These are phyloP conservation scores for Pseudomyrmex cubaensis DNA, from an alignment of 1,140 invertebrate species.

Conservation along the genomic window DNA sequence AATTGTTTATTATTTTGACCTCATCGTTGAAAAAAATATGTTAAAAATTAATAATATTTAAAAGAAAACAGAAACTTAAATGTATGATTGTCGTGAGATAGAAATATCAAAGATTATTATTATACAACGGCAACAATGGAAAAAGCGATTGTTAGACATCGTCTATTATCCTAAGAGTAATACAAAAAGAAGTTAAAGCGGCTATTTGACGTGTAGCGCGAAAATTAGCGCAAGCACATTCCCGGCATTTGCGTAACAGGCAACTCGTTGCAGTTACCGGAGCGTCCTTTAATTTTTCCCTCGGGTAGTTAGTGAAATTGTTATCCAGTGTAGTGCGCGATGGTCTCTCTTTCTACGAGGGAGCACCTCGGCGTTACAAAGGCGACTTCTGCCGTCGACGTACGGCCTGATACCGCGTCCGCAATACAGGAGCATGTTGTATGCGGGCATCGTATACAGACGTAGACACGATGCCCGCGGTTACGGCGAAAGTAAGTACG, in stretches of 20 bases:
- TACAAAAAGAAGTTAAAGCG: neutral
- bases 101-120: no score
- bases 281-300: conserved; percentile 17
- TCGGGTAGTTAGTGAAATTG: conserved; percentile 26
- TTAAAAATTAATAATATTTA: no score
- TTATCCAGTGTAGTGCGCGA: conserved; percentile 59
- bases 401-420: conserved; percentile 71
- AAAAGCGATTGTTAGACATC: no score
- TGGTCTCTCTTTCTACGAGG: conserved; percentile 66
- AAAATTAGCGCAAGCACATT: neutral
- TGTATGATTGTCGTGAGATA: no score
- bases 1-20: no score
- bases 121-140: no score
- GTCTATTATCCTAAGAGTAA: neutral
- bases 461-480: neutral
- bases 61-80: no score
- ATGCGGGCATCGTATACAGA: neutral
- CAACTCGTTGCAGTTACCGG: neutral
- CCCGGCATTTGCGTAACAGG: neutral
- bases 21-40: no score
- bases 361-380: conserved; percentile 68
- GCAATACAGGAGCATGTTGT: conserved; percentile 29
- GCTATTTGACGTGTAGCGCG: neutral
- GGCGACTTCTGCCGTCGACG: conserved; percentile 74
- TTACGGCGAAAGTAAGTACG: conserved; percentile 54